Percentiles rank a stretch among this genome's conserved stretches.
phyloP scores from a whole-genome alignment of 2,888 invertebrate species.

The Drosophila suboccidentalis region DNA sequence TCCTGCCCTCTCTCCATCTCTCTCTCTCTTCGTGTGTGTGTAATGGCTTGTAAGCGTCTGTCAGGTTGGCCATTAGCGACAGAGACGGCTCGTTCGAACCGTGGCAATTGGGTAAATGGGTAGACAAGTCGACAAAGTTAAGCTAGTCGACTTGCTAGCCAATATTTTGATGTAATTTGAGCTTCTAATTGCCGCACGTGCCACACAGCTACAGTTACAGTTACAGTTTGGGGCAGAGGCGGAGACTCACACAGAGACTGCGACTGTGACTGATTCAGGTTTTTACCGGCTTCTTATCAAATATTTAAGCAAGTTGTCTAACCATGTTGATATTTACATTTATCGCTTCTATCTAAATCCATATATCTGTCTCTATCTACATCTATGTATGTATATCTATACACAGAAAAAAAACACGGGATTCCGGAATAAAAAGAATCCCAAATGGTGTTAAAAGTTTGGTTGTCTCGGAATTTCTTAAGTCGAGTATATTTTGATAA shows the following conservation, averaged over 20 bases:
- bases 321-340: conserved; percentile 59
- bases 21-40: conserved; percentile 48
- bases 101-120: conserved; percentile 42
- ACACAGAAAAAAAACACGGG: too few relatives aligned
- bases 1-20: neutral
- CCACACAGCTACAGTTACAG: conserved; percentile 26
- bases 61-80: conserved; percentile 67
- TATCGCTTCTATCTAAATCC: conserved; percentile 40
- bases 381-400: neutral
- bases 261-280: conserved; percentile 29
- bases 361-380: neutral
- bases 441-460: too few relatives aligned
- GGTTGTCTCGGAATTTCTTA: too few relatives aligned
- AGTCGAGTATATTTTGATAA: too few relatives aligned
- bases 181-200: conserved; percentile 81
- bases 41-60: conserved; percentile 79
- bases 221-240: conserved; percentile 9
- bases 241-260: neutral
- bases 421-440: too few relatives aligned
- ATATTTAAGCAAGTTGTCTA: conserved; percentile 65
- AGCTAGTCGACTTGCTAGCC: conserved; percentile 56
- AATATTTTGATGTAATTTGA: conserved; percentile 81
- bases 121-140: conserved; percentile 48
- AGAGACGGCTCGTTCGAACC: conserved; percentile 30
- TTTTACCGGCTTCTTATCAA: conserved; percentile 48